These are phyloP conservation scores for Macrosoma leucophasiata DNA, from an alignment of 2,888 invertebrate species.

Conservation along the genomic window DNA sequence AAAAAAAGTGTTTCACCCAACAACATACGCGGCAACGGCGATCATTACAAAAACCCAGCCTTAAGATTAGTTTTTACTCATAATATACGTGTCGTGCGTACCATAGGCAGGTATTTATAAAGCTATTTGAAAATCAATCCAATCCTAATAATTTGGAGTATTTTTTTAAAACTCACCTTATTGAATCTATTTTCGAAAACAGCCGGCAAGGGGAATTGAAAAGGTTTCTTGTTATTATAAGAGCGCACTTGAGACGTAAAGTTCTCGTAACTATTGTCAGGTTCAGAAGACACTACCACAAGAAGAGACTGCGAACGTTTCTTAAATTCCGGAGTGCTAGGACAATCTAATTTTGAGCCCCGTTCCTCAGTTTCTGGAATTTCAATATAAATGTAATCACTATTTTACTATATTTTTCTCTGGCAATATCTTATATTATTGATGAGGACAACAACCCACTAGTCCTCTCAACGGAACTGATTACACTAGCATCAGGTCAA, in stretches of 20 bases:
- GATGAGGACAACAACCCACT: too few relatives aligned
- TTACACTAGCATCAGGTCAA: too few relatives aligned
- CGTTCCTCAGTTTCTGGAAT: slow-evolving; percentile 58
- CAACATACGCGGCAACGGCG: neutral
- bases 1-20: too few relatives aligned
- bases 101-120: too few relatives aligned
- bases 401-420: too few relatives aligned
- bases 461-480: too few relatives aligned
- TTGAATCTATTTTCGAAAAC: slow-evolving; percentile 70
- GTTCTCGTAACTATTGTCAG: slow-evolving; percentile 80
- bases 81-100: too few relatives aligned
- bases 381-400: too few relatives aligned
- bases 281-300: slow-evolving; percentile 92
- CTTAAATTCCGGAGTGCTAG: slow-evolving; percentile 76
- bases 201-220: slow-evolving; percentile 82
- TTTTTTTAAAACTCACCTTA: slow-evolving; percentile 52
- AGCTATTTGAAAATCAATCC: too few relatives aligned
- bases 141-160: slow-evolving; percentile 5
- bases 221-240: slow-evolving; percentile 87
- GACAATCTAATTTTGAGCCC: slow-evolving; percentile 69
- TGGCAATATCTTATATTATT: too few relatives aligned
- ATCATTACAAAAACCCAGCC: neutral
- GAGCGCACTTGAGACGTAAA: slow-evolving; percentile 88
- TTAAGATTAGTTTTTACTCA: slow-evolving; percentile 5
- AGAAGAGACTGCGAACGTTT: slow-evolving; percentile 88